Evolutionary conservation across 92 coral and sea anemone species (phyloP), one percentile per base, ranked within the genome.

Genomic region (Phenganax marumi): DNA sequence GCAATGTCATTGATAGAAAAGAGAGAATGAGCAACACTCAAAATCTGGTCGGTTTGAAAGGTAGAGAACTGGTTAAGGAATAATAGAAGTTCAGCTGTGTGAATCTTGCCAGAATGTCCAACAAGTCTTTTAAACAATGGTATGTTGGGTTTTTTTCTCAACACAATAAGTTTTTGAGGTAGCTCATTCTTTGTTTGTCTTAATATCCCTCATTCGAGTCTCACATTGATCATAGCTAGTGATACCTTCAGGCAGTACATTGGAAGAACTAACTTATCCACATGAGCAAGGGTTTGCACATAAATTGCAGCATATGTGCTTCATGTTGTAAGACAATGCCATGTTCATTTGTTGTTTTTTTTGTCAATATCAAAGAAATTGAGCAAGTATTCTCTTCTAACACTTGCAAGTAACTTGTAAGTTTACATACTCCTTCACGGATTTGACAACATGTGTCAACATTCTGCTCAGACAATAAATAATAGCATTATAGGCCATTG

Each of bases 371-470:
- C 79, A 70, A 55, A 83, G 51, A 39, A 49, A 73, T 61, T 73
- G n/a, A 83, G 70, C 58, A 83, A 49, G 18, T 57, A 74, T 73
- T 83, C 56, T 64, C 86, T 83, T 83, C 86, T 73, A 60, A 73
- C 73, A 26, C 68, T 46, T 49, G 39, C 81, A 52, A 76, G 24
- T 52, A 55, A 69, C 24, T 21, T 55, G 70, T 70, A 77, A 55
- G 70, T 73, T 57, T 56, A 83, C 54, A 64, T 83, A 83, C 43
- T 77, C 82, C 68, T 83, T 83, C 26, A 75, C 74, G 47, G 62
- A 61, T 70, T 83, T 83, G 70, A 73, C 86, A 33, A 83, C 86
- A 83, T 75, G 83, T 14, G 79, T 56, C 73, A 83, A 75, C 83
- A 72, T 76, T 75, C 79, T 53, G 50, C 87, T 76, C 58, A 74